A percentile compares a stretch with the other conserved stretches of the same genome.
These are phyloP conservation scores for Narcine bancroftii DNA, from an alignment of 2,113 vertebrate species.

Conservation along the genomic window DNA sequence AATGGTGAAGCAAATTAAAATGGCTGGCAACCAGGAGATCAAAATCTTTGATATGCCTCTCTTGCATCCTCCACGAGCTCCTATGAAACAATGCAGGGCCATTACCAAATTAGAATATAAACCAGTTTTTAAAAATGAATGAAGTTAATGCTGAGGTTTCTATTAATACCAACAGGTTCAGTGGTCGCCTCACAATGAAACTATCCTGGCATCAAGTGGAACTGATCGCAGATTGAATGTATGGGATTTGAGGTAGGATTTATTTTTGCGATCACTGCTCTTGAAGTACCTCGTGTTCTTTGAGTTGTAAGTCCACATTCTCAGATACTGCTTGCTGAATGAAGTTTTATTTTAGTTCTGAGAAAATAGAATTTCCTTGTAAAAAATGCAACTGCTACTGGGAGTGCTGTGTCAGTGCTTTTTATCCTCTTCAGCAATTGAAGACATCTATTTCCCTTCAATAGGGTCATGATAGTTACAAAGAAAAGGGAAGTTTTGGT, in stretches of 20 bases:
- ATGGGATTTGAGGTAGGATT: conserved; percentile 84
- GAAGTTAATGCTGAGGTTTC: not conserved
- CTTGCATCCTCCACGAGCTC: not conserved
- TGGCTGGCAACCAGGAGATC: no score
- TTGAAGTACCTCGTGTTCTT: not conserved
- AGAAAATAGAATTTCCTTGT: not conserved
- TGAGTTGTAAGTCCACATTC: not conserved
- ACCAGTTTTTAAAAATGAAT: not conserved
- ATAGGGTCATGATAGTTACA: no score
- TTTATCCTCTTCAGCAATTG: no score
- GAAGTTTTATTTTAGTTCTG: not conserved
- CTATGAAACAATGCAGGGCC: not conserved
- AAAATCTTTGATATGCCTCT: not conserved
- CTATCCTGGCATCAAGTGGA: conserved; percentile 93
- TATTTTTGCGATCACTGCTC: not conserved
- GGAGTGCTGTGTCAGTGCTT: not conserved
- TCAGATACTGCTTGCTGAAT: not conserved
- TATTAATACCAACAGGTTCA: conserved; percentile 67
- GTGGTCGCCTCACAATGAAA: conserved; percentile 98
- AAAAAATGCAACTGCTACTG: not conserved
- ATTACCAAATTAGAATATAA: no score
- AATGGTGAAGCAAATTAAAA: no score
- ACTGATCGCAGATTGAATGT: conserved; percentile 93
- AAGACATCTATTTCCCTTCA: no score
- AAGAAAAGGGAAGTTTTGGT: no score